Conservation (phyloP, 1,140 invertebrate species). For the Diorhabda elongata region DNA sequence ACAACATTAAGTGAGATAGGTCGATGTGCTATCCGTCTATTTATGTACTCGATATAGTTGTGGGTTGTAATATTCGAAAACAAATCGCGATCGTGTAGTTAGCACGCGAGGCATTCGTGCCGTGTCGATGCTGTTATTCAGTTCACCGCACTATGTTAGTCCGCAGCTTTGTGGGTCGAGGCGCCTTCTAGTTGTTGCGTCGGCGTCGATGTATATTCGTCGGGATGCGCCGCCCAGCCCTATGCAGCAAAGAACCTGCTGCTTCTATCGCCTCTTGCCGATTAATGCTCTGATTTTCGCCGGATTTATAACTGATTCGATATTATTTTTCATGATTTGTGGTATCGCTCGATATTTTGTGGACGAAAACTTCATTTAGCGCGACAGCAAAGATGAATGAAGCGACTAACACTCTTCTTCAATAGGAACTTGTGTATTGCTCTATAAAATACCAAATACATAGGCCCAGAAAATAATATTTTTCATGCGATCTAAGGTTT, state of each 20-base stretch:
- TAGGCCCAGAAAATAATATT: too few species aligned
- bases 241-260: conserved; percentile 41
- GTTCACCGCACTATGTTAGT: conserved; percentile 46
- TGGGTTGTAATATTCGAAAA: conserved; percentile 6
- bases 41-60: conserved; percentile 12
- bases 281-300: conserved; percentile 25
- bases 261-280: conserved; percentile 32
- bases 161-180: conserved; percentile 46
- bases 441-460: too few species aligned
- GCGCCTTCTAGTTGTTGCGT: conserved; percentile 45
- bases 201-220: conserved; percentile 39
- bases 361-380: conserved; percentile 3
- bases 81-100: conserved; percentile 7
- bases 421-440: too few species aligned
- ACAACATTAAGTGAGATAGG: background rate
- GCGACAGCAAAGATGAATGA: background rate
- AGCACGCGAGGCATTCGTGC: conserved; percentile 9
- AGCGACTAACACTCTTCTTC: background rate
- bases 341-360: conserved; percentile 16
- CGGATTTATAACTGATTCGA: conserved; percentile 28
- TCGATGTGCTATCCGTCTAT: conserved; percentile 16
- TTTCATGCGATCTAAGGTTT: too few species aligned
- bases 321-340: conserved; percentile 19
- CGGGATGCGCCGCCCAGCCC: conserved; percentile 41
- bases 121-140: conserved; percentile 31